Evolutionary conservation across 2,888 invertebrate species (phyloP), one percentile per base, ranked within the genome.

Genomic region (Apamea monoglypha): DNA sequence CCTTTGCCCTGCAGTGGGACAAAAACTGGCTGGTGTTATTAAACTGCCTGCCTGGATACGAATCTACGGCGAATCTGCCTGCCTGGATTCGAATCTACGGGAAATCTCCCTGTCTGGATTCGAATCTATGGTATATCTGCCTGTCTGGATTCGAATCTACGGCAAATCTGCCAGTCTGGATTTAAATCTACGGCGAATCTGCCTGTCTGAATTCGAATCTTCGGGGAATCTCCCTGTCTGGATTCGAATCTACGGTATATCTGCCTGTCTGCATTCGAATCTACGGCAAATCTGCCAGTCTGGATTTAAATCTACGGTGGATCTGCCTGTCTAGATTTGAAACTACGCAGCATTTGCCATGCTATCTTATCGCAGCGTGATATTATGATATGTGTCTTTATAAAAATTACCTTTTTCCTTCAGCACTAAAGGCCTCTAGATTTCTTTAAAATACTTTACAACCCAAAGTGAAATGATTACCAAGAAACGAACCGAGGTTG

Each of bases 391-490:
- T 21, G 16, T 53, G 21, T n/a, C n/a, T n/a, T 29, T 32, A 63
- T 32, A 61, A 66, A 61, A n/a, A 77, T 21, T 32, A 2, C 5
- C 29, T 53, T 71, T 59, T 79, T 44, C 16, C 25, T 69, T 50
- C 36, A 6, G 16, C 40, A 63, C 29, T 21, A 61, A 59, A 75
- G 40, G 1, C 50, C 75, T 82, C n/a, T 61, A 61, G 40, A 80
- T 59, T 59, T 25, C 5, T 56, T 40, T 67, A 1, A 75, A 80
- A 53, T 36, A 76, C n/a, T 80, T 44, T 47, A 32, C 47, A 56
- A 44, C 25, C 36, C 12, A 56, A 84, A 82, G 85, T 80, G 85
- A 82, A 82, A 84, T 84, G 72, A 59, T 63, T 84, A 59, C 40
- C n/a, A 12, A 82, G 72, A 79, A 72, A 2, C n/a, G 70, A 5